Conservation (phyloP, 2,888 invertebrate species). For the Hartigia nigra region DNA sequence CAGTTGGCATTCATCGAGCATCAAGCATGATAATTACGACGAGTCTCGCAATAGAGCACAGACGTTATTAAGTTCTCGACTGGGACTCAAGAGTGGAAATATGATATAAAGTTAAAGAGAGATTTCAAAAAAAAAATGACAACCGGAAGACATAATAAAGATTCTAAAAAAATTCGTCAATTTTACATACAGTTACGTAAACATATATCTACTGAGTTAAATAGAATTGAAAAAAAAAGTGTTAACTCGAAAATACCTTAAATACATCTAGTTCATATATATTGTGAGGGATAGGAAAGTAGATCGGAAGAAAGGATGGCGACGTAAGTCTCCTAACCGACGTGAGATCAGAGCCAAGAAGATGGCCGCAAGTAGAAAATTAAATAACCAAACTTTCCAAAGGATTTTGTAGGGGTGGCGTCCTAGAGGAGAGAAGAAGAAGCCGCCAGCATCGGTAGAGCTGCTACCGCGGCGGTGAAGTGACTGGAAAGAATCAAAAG, state of each 20-base stretch:
- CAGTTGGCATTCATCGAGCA: too few species aligned
- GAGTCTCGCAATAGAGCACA: slow-evolving; percentile 13
- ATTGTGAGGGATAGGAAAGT: too few species aligned
- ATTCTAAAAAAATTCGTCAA: too few species aligned
- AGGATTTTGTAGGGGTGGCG: slow-evolving; percentile 37
- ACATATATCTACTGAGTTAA: too few species aligned
- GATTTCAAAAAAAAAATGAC: too few species aligned
- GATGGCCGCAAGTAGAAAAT: slow-evolving; percentile 43
- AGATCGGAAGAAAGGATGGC: too few species aligned
- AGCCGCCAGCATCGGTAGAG: slow-evolving; percentile 17
- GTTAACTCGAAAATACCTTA: too few species aligned
- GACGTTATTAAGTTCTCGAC: slow-evolving; percentile 17
- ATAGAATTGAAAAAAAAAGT: too few species aligned
- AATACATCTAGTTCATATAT: too few species aligned
- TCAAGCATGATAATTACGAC: slow-evolving; percentile 6
- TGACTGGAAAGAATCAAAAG: slow-evolving; percentile 57
- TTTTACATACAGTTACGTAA: too few species aligned
- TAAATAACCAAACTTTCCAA: slow-evolving; percentile 60
- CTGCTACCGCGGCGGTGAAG: slow-evolving; percentile 36
- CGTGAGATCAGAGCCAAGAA: not conserved
- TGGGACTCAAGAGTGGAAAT: not conserved
- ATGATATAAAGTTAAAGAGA: too few species aligned
- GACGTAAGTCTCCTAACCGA: slow-evolving; percentile 2
- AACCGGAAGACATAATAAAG: too few species aligned
- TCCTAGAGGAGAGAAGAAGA: slow-evolving; percentile 32